phyloP scores from a whole-genome alignment of 1,140 invertebrate genomes.

The Atta texana region DNA sequence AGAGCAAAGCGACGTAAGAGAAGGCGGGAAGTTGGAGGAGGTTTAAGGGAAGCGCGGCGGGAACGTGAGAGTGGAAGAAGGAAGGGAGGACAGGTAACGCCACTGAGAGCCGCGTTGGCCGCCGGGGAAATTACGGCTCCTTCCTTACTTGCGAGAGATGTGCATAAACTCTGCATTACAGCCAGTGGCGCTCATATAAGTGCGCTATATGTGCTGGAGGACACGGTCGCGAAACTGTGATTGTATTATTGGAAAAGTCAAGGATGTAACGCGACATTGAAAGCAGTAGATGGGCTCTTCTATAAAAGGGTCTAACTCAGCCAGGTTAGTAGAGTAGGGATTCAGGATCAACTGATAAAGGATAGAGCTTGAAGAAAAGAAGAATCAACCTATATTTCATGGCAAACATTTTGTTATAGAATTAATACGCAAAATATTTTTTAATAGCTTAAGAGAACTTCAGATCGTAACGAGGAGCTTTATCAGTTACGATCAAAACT shows the following conservation, averaged over 20 bases:
- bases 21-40: slow-evolving; percentile 32
- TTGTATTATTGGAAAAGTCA: neutral
- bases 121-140: slow-evolving; percentile 85
- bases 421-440: neutral
- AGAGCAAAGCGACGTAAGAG: slow-evolving; percentile 28
- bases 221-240: neutral
- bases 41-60: slow-evolving; percentile 69
- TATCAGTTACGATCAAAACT: neutral
- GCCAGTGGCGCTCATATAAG: slow-evolving; percentile 79
- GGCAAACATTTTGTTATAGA: neutral
- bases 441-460: neutral
- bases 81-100: slow-evolving; percentile 81
- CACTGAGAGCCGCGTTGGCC: slow-evolving; percentile 82
- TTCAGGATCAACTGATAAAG: neutral
- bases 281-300: neutral
- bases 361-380: neutral
- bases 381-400: neutral
- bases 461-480: neutral
- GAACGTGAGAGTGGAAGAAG: slow-evolving; percentile 67
- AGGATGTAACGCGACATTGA: neutral
- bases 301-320: neutral
- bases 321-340: neutral
- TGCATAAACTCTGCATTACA: slow-evolving; percentile 85
- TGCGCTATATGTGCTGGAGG: neutral
- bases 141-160: slow-evolving; percentile 83